Evolutionary conservation across 2,797 vertebrate genomes (phyloP).

Genomic region (Neoniphon sammara): DNA sequence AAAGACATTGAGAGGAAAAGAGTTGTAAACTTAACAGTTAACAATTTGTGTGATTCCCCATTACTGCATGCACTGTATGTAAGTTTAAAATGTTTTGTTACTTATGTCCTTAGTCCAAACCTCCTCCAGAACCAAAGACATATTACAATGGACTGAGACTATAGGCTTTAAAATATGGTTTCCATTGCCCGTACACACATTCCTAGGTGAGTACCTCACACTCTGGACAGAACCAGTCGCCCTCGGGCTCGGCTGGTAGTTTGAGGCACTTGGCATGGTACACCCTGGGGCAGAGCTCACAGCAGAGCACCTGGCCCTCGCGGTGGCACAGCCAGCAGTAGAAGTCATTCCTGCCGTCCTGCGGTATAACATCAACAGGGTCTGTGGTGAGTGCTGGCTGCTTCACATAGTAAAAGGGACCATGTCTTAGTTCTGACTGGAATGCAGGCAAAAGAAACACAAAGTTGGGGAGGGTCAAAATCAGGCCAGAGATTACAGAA

Average conservation of each 20-base stretch:
- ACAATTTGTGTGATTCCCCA: neutral
- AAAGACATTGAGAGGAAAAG: conserved; percentile 79
- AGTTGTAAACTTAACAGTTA: conserved; percentile 27
- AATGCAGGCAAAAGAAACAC: conserved; percentile 98
- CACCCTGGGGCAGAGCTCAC: conserved; percentile 94
- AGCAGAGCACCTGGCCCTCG: conserved; percentile 99
- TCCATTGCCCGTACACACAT: conserved; percentile 21
- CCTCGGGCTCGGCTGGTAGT: conserved; percentile 93
- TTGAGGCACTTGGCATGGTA: conserved; percentile 98
- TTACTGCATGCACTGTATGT: conserved; percentile 8
- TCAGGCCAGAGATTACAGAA: conserved; percentile 76
- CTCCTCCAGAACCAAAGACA: conserved; percentile 4
- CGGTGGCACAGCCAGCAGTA: conserved; percentile 99
- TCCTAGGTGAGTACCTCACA: conserved; percentile 87
- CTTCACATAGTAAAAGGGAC: conserved; percentile 99
- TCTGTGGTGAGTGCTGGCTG: conserved; percentile 91
- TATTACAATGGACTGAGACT: neutral
- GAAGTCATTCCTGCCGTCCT: conserved; percentile 99
- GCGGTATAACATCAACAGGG: conserved; percentile 99
- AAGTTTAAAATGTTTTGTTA: conserved; percentile 1
- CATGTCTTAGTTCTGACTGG: conserved; percentile 99
- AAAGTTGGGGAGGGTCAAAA: conserved; percentile 88
- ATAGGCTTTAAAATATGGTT: conserved; percentile 7
- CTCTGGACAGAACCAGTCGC: conserved; percentile 99
- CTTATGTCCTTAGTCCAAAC: neutral